Percentiles rank a stretch among this genome's conserved stretches.
phyloP scores from a whole-genome alignment of 2,888 invertebrate species.

The Apoda limacodes region DNA sequence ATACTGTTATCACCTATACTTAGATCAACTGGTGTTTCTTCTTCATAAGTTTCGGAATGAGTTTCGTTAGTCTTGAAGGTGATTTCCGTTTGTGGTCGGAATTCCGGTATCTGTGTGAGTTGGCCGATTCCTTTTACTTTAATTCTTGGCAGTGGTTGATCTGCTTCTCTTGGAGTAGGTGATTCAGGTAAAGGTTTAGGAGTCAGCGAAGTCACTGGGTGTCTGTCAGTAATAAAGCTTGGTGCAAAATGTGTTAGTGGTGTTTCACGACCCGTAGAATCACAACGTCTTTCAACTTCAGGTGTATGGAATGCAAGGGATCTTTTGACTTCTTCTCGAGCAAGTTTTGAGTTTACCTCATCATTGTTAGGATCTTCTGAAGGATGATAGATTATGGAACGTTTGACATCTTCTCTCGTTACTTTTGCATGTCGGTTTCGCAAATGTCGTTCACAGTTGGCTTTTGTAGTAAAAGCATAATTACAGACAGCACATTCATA shows the following conservation, averaged over 20 bases:
- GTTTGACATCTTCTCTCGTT: conserved; percentile 89
- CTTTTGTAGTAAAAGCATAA: conserved; percentile 97
- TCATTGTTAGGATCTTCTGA: conserved; percentile 87
- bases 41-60: conserved; percentile 50
- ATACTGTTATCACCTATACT: conserved; percentile 70
- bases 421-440: conserved; percentile 91
- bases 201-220: conserved; percentile 47
- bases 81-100: conserved; percentile 41
- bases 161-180: conserved; percentile 46
- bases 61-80: conserved; percentile 41
- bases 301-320: conserved; percentile 66
- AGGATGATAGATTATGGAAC: conserved; percentile 87
- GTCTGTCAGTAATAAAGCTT: conserved; percentile 56
- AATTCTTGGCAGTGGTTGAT: conserved; percentile 54
- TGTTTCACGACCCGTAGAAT: conserved; percentile 48
- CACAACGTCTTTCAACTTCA: conserved; percentile 55
- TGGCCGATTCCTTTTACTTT: conserved; percentile 75
- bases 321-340: conserved; percentile 67
- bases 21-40: conserved; percentile 76
- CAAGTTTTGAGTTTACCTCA: conserved; percentile 70
- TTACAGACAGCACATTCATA: conserved; percentile 96
- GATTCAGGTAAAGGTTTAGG: conserved; percentile 46
- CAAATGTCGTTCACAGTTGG: conserved; percentile 95
- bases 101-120: conserved; percentile 68
- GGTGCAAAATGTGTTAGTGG: conserved; percentile 56